Conservation (phyloP, 2,888 invertebrate genomes). For the Pachliopta kotzebuea region DNA sequence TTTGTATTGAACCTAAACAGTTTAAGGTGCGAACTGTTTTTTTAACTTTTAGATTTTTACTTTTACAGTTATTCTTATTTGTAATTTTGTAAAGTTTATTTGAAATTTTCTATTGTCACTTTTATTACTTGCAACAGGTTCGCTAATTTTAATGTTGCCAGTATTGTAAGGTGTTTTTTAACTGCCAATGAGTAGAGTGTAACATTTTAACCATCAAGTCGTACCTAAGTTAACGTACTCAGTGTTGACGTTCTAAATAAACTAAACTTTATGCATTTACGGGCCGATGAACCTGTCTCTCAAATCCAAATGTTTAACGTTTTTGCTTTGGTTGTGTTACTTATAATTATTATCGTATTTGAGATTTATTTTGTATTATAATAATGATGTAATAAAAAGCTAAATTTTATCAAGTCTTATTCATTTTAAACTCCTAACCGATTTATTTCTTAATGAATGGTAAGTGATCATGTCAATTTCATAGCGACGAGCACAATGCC, state of each 20-base stretch:
- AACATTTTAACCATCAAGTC: slow-evolving; percentile 57
- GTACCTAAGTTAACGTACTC: slow-evolving; percentile 52
- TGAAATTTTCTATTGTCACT: slow-evolving; percentile 34
- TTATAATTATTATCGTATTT: slow-evolving; percentile 77
- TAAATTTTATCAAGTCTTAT: slow-evolving; percentile 50
- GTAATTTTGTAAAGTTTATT: slow-evolving; percentile 39
- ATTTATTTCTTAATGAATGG: slow-evolving; percentile 4
- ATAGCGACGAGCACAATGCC: no score
- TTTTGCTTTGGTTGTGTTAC: slow-evolving; percentile 80
- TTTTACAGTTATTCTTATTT: slow-evolving; percentile 53
- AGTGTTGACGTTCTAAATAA: slow-evolving; percentile 42
- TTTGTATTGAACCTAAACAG: slow-evolving; percentile 22
- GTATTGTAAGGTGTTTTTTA: slow-evolving; percentile 47
- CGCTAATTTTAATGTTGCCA: slow-evolving; percentile 43
- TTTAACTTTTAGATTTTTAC: slow-evolving; percentile 66
- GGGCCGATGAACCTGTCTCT: slow-evolving; percentile 57
- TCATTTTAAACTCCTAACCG: slow-evolving; percentile 21
- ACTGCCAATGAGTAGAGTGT: slow-evolving; percentile 66
- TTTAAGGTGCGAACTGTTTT: slow-evolving; percentile 42
- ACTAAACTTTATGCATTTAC: slow-evolving; percentile 66
- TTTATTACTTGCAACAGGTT: slow-evolving; percentile 31
- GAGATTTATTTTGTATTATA: slow-evolving; percentile 80
- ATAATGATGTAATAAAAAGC: slow-evolving; percentile 79
- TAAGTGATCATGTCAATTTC: no score
- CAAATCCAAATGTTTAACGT: slow-evolving; percentile 74